Conservation (phyloP, 2,797 vertebrate genomes). For the Hydrolagus colliei region DNA sequence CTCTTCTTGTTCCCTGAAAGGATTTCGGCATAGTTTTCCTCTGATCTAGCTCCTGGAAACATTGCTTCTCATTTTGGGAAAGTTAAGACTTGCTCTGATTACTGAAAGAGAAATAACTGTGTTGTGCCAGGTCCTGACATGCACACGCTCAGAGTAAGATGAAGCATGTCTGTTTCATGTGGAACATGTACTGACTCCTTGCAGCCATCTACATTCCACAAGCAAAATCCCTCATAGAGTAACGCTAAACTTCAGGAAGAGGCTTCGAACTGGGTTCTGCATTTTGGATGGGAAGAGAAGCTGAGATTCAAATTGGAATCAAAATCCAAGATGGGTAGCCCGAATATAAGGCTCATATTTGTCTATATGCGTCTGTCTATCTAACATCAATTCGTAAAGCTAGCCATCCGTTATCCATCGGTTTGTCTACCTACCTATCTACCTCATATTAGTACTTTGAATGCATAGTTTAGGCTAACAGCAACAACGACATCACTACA, state of each 20-base stretch:
- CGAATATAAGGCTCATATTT: neutral
- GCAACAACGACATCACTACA: no score
- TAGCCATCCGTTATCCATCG: neutral
- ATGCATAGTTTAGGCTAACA: no score
- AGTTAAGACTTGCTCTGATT: constrained; percentile 28
- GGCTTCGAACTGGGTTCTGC: neutral
- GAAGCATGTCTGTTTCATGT: constrained; percentile 21
- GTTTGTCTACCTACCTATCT: neutral
- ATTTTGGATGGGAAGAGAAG: no score
- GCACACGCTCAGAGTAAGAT: constrained; percentile 21
- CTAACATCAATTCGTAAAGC: neutral
- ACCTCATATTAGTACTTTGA: neutral
- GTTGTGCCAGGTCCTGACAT: constrained; percentile 22
- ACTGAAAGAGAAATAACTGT: constrained; percentile 12
- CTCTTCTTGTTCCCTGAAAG: constrained; percentile 29
- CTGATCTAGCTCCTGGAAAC: constrained; percentile 22
- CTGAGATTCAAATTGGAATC: no score
- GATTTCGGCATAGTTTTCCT: constrained; percentile 24
- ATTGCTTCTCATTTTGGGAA: constrained; percentile 24
- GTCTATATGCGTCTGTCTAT: neutral
- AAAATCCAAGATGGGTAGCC: neutral
- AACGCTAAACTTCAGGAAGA: neutral
- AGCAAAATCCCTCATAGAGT: neutral
- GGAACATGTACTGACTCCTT: constrained; percentile 19
- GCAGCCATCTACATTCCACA: constrained; percentile 22